phyloP scores from a whole-genome alignment of 1,140 invertebrate genomes.

The Panulirus ornatus region DNA sequence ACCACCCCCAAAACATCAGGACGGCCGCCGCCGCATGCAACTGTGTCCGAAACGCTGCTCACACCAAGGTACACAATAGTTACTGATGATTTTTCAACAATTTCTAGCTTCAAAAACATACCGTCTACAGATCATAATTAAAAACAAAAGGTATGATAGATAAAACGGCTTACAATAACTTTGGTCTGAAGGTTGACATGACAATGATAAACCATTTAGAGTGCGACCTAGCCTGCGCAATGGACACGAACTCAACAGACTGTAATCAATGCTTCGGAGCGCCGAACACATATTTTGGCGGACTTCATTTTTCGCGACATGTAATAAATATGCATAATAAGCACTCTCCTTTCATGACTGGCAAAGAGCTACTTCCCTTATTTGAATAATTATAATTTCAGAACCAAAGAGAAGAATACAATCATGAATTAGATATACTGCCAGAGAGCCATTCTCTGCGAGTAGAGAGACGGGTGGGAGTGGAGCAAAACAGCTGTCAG shows the following conservation, averaged over 20 bases:
- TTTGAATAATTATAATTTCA: background rate
- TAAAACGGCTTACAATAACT: too few relatives aligned
- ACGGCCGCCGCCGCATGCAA: background rate
- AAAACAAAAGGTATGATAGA: too few relatives aligned
- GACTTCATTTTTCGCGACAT: background rate
- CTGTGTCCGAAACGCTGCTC: background rate
- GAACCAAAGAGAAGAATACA: background rate
- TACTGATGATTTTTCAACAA: too few relatives aligned
- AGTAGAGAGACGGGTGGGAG: background rate
- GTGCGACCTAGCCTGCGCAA: background rate
- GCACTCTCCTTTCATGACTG: background rate
- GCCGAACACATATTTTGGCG: background rate
- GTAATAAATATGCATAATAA: background rate
- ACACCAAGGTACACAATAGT: background rate
- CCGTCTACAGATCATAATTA: too few relatives aligned
- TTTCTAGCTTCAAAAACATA: too few relatives aligned
- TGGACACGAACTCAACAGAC: background rate
- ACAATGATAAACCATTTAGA: too few relatives aligned
- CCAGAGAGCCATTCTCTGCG: background rate
- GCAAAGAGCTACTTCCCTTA: too few relatives aligned
- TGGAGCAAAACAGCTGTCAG: background rate
- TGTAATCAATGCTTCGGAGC: conserved; percentile 6
- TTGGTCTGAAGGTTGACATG: too few relatives aligned
- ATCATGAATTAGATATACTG: too few relatives aligned
- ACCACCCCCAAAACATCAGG: background rate